Percentiles rank a stretch among this genome's conserved stretches.
These are phyloP conservation scores for roundworm (Caenorhabditis elegans) DNA, from an alignment of 1,140 invertebrate genomes.

Conservation along the genomic window WBcel235 BX284605.5:4115001-4115500, in stretches of 20 bases:
- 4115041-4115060: too few species aligned
- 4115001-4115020: too few species aligned
- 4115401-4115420: neutral
- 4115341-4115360: neutral
- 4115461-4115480: constrained; percentile 1
- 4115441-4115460: neutral
- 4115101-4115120: neutral
- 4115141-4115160: neutral
- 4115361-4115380: constrained; percentile 23
- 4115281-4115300: neutral
- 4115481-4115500: constrained; percentile 3
- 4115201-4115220: neutral
- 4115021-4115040: too few species aligned
- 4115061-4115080: too few species aligned
- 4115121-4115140: constrained; percentile 13
- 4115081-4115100: neutral
- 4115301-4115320: neutral
- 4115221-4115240: neutral
- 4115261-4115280: constrained; percentile 33
- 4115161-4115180: neutral
- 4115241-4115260: constrained; percentile 37
- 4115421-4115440: neutral
- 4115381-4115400: constrained; percentile 3
- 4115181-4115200: neutral
- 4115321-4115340: neutral